Conservation (phyloP, 1,140 invertebrate species). For the Brachionus rotundiformis region DNA sequence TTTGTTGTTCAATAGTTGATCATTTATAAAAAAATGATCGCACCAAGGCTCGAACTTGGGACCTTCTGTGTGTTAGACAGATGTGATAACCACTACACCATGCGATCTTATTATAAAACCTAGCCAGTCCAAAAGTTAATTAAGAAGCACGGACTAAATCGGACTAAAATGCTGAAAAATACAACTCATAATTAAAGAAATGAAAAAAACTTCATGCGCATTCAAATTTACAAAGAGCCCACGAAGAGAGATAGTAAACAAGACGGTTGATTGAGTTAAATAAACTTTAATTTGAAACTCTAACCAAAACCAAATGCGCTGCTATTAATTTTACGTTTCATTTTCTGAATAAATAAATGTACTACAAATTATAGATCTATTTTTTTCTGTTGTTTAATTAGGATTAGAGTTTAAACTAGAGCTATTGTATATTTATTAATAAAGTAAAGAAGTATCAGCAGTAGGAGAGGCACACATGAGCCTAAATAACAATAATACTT, state of each 20-base stretch:
- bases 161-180: background rate
- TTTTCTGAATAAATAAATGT: conserved; percentile 21
- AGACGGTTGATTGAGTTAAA: conserved; percentile 47
- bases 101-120: conserved; percentile 6
- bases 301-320: conserved; percentile 40
- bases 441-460: background rate
- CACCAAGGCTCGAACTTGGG: conserved; percentile 7
- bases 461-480: conserved; percentile 32
- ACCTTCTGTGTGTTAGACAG: conserved; percentile 9
- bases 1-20: too few relatives aligned
- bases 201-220: background rate
- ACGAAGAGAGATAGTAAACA: conserved; percentile 16
- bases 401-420: background rate
- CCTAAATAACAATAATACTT: background rate
- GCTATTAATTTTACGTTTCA: conserved; percentile 41
- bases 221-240: background rate
- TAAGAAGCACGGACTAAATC: background rate
- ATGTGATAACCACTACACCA: conserved; percentile 17
- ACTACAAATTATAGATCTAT: conserved; percentile 25
- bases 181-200: background rate
- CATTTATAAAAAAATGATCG: background rate
- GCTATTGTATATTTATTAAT: background rate
- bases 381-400: background rate
- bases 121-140: too few relatives aligned
- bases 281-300: conserved; percentile 41